A percentile compares a stretch with the other conserved stretches of the same genome.
Conservation (phyloP, 2,888 invertebrate species). For the Abrostola triplasia region DNA sequence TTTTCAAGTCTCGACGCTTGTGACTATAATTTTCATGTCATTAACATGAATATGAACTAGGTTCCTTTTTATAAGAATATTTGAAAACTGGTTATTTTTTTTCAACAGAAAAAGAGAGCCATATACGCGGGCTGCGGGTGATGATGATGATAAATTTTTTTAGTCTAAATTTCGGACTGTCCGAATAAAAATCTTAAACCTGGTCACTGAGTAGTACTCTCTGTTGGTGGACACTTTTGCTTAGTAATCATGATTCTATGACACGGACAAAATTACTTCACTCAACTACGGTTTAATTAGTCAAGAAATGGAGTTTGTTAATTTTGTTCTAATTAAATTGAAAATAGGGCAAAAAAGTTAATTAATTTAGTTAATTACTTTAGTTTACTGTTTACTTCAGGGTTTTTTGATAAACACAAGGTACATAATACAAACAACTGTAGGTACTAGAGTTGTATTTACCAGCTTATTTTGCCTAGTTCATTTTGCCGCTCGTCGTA, state of each 20-base stretch:
- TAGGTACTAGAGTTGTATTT: too few relatives aligned
- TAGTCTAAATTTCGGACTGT: background rate
- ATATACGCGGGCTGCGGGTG: too few relatives aligned
- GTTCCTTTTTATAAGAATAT: too few relatives aligned
- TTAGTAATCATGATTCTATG: constrained; percentile 57
- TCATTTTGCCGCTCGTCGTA: too few relatives aligned
- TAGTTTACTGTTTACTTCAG: constrained; percentile 3
- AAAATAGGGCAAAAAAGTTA: constrained; percentile 16
- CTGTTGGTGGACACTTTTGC: constrained; percentile 50
- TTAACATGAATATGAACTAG: too few relatives aligned
- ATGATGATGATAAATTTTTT: too few relatives aligned
- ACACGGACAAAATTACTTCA: constrained; percentile 51
- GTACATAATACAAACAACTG: background rate
- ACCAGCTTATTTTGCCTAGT: too few relatives aligned
- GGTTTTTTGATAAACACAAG: background rate
- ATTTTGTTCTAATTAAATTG: constrained; percentile 37
- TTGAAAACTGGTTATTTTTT: too few relatives aligned
- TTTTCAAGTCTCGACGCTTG: too few relatives aligned
- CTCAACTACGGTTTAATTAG: constrained; percentile 45
- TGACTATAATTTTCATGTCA: too few relatives aligned
- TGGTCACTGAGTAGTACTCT: constrained; percentile 26
- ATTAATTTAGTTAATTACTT: constrained; percentile 10
- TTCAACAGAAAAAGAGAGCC: too few relatives aligned
- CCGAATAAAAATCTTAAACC: background rate
- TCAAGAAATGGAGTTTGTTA: constrained; percentile 29